Evolutionary conservation across 2,888 invertebrate genomes (phyloP), one percentile per base, ranked within the genome.

Genomic region (Agonopterix heracliana): DNA sequence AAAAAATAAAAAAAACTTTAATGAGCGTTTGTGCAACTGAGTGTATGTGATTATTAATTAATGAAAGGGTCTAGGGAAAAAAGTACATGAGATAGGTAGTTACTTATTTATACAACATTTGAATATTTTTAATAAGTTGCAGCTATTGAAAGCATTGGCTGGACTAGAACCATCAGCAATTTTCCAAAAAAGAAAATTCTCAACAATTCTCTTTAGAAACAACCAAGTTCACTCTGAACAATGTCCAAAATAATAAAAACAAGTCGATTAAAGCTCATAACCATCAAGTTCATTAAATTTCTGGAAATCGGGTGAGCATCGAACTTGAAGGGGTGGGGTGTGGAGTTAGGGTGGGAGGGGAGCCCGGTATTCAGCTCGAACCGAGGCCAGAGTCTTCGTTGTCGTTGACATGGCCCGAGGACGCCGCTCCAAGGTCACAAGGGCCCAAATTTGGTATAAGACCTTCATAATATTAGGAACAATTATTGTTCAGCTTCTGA

Each of bases 341-440:
- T 47, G 57, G 56, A 54, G 40, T 41, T 38, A 10, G 36, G 17
- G 35, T 53, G 60, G 52, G 49, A 55, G 61, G 57, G 62, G 68
- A 61, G 61, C 55, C 62, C 61, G 41, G 12, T 41, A 41, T 41
- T 41, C 61, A 67, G 64, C 65, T 64, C 66, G 68, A 65, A 69
- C 67, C 64, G 75, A 73, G 74, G 75, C 77, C 68, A 41, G 60
- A 63, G 65, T 60, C 60, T 66, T 63, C 61, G 74, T 81, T 80
- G 87, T 81, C 86, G 76, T 78, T 86, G 86, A 87, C 87, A 80
- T 77, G 66, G 74, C 64, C 68, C 78, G 81, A 82, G 84, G 86
- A 81, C 83, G 68, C 73, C 47, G 60, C 66, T 63, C 66, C 83
- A 84, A 85, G 85, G 86, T 85, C 81, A 71, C 68, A n/a, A 58